Base-by-base conservation (phyloP, 2,113 vertebrate species). In the Prochilodus magdalenae region DNA sequence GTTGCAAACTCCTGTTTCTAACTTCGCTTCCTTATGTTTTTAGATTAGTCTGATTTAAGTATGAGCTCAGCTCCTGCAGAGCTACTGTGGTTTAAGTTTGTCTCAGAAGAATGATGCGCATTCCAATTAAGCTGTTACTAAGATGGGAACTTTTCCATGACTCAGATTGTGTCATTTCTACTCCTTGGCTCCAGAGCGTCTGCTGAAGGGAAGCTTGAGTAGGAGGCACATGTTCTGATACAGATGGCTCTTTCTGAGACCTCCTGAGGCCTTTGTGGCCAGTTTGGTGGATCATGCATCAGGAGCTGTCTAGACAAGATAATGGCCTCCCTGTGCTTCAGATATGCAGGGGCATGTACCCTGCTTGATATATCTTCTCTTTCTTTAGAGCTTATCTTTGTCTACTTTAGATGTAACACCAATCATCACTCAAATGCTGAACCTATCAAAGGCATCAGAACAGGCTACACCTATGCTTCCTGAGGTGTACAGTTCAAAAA, bases 141-240 rank as follows among this genome's bases (percentile, higher is more conserved):
- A 65, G 75, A 79, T 80, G 47, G 22, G 24, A 69, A 22, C 80
- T 75, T 93, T 94, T 94, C 92, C 91, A 92, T 92, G 90, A 93
- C 82, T 88, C 85, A 83, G 91, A 86, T 85, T 88, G 80, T 85
- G 83, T 85, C 87, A 85, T 80, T 82, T 88, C 88, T 81, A 77
- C 73, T n/a, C 80, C 59, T 80, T 83, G 85, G 89, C 87, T 90
- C 90, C 84, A 8, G 40, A 18, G 71, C 51, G 91, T 90, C 89
- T 93, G 87, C 85, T 87, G 88, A 87, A 91, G 36, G 77, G 55
- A 77, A 79, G 49, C 89, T 89, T 60, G 24, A 82, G 75, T 51
- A 60, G 80, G 82, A 79, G 82, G 83, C 84, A 88, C 83, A 77
- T 85, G 88, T 87, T 86, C 62, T 85, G 88, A 86, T 86, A 79